Evolutionary conservation across 2,888 invertebrate genomes (phyloP), one percentile per base, ranked within the genome.

Genomic region (Euzophera pinguis): DNA sequence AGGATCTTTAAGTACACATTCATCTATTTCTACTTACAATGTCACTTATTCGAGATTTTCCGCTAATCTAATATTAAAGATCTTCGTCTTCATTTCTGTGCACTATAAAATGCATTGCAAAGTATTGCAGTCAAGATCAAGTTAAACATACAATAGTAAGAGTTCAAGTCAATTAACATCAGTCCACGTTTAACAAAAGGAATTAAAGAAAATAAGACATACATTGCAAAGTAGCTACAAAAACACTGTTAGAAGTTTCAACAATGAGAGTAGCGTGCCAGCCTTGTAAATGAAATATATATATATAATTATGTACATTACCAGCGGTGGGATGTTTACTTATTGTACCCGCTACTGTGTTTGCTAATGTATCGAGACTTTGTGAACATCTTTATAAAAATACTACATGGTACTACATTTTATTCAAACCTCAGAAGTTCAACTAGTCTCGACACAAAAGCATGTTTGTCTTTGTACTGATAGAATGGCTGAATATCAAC

Each of bases 311-410:
- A 75, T 66, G 64, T 81, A 84, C 81, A 73, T 81, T 74, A 78
- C 57, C 67, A 75, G 86, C 87, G 88, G 89, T 89, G 89, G 88
- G 89, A 89, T 73, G 63, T 73, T 75, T 68, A 65, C 70, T 70
- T 60, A 67, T 38, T 71, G 78, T 84, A 87, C 81, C 86, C 85
- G 87, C 83, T 81, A 75, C 69, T 64, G 61, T 73, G 64, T 59
- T 73, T 73, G 78, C 82, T 70, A 68, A 72, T 79, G 71, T 63
- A 70, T 67, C 54, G 71, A 85, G 76, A 76, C 74, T 72, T 81
- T 74, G 73, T 58, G 52, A 64, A 51, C 54, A 52, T 51, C 60
- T 54, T 37, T 14, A 59, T 55, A 51, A 50, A 58, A 54, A 54
- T 56, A 59, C 39, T 56, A 55, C 53, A 53, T 8, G 47, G 56